Evolutionary conservation across 2,888 invertebrate species (phyloP).

Genomic region (Cremastobaeus sp.): DNA sequence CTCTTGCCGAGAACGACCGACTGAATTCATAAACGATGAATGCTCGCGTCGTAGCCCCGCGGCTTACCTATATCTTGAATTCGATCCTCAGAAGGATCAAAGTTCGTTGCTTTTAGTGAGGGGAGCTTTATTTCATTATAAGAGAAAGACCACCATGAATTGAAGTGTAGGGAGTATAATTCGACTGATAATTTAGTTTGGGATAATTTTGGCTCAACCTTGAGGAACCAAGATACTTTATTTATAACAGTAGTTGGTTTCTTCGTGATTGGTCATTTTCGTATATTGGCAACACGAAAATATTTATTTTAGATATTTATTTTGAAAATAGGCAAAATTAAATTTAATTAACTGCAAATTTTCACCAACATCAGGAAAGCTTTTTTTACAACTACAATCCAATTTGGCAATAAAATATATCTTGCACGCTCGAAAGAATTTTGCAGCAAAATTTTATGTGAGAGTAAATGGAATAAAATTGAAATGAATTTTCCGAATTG

Average conservation of each 20-base stretch:
- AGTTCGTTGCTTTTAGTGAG: constrained; percentile 46
- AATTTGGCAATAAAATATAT: no score
- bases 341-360: no score
- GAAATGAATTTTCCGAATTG: no score
- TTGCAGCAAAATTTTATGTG: no score
- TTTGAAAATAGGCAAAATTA: no score
- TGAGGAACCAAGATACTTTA: constrained; percentile 24
- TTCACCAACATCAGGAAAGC: no score
- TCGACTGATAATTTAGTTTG: constrained; percentile 46
- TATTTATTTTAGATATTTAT: no score
- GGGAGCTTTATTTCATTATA: constrained; percentile 46
- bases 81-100: constrained; percentile 51
- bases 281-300: no score
- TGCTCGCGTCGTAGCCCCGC: constrained; percentile 38
- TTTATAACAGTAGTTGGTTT: constrained; percentile 14
- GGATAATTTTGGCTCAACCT: constrained; percentile 39
- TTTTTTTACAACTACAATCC: no score
- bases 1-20: constrained; percentile 21
- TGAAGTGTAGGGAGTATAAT: constrained; percentile 38
- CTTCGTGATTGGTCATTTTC: no score
- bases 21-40: constrained; percentile 44
- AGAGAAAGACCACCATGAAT: constrained; percentile 40
- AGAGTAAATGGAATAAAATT: no score
- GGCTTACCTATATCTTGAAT: constrained; percentile 48
- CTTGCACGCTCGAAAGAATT: no score